Evolutionary conservation across 2,113 vertebrate species (phyloP), one percentile per base, ranked within the genome.

Genomic region (Hydrolagus affinis): DNA sequence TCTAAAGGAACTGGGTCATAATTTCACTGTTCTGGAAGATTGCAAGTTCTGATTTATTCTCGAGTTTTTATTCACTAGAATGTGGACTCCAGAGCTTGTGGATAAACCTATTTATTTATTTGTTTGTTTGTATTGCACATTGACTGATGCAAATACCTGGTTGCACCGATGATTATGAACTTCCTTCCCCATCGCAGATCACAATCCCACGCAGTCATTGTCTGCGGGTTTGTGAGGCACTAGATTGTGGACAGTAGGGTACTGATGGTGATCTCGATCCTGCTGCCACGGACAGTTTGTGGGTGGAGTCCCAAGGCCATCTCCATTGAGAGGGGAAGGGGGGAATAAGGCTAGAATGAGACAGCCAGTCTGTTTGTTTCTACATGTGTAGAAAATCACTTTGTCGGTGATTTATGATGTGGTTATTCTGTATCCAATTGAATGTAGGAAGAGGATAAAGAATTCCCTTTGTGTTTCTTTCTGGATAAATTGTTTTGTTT

Each of bases 401-500:
- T 44, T 44, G 44, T 44, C 44, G 6, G 44, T 44, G 44, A 44
- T 44, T 44, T 44, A 44, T 44, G 44, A 44, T 6, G 2, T 3
- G 44, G 44, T 44, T 44, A 6, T 44, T 44, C 44, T 44, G 44
- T 44, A 44, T 44, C 44, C 6, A 44, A 3, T 44, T 44, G 6
- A 44, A 44, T 44, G 6, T 1, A 1, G 44, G 44, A 44, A 44
- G 44, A 44, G 6, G 44, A 44, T 3, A 44, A 44, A 6, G 44
- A 44, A 44, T 44, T 44, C 1, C 44, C 44, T 44, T 44, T 44
- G 44, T 6, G 1, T 44, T 44, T 44, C 44, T 44, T 44, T 87
- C 89, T 93, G 86, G 89, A 87, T 89, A 89, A 87, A 92, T 94
- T 90, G 88, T 89, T 92, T 92, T 90, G 88, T 91, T 88, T 89